phyloP scores from a whole-genome alignment of 2,888 invertebrate genomes.

The Agrochola lychnidis region DNA sequence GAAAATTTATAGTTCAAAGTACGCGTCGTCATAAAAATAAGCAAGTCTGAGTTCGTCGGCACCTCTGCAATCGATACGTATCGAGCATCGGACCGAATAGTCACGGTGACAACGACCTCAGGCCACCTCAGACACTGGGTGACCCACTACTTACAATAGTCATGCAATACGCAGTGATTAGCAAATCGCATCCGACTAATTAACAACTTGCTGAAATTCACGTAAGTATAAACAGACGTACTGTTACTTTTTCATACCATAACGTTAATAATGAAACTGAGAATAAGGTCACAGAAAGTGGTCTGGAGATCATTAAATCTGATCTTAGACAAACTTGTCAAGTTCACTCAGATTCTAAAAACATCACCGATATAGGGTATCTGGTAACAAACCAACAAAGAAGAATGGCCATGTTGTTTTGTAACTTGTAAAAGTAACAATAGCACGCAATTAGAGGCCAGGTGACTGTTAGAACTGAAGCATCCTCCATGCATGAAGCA shows the following conservation, averaged over 20 bases:
- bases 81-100: conserved; percentile 71
- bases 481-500: conserved; percentile 43
- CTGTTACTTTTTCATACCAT: neutral
- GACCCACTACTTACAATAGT: conserved; percentile 66
- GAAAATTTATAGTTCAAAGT: conserved; percentile 27
- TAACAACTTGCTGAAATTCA: conserved; percentile 38
- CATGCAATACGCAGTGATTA: conserved; percentile 52
- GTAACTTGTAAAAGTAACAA: conserved; percentile 25
- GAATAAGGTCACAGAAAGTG: neutral
- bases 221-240: neutral
- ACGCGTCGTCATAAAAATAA: conserved; percentile 46
- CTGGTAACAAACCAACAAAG: conserved; percentile 9
- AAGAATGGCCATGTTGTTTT: neutral
- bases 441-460: conserved; percentile 39
- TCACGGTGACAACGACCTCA: conserved; percentile 75
- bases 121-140: conserved; percentile 72
- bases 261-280: conserved; percentile 13
- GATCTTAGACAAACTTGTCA: neutral
- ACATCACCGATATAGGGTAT: neutral
- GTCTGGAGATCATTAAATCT: neutral
- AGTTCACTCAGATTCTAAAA: neutral
- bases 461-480: conserved; percentile 42
- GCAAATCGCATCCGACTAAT: conserved; percentile 53
- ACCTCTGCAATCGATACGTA: conserved; percentile 84
- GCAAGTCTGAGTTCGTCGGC: conserved; percentile 72